Percentiles rank a stretch among this genome's conserved stretches.
phyloP scores from a whole-genome alignment of 2,888 invertebrate species.

The Vanessa cardui region DNA sequence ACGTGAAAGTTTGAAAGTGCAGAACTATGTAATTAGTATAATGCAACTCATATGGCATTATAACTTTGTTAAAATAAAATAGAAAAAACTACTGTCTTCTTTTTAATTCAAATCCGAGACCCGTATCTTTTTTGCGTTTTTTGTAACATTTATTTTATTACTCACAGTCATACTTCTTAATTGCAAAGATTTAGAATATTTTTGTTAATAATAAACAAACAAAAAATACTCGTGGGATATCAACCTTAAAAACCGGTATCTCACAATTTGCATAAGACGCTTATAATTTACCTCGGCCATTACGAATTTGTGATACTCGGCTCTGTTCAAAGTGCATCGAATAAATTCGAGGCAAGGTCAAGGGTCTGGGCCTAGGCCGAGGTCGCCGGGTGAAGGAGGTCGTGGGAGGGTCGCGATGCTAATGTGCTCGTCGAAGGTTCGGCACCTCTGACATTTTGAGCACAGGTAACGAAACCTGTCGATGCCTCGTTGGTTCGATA shows the following conservation, averaged over 20 bases:
- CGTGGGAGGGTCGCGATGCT: slow-evolving; percentile 65
- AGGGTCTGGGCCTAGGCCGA: slow-evolving; percentile 53
- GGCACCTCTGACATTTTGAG: slow-evolving; percentile 63
- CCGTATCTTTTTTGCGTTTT: neutral
- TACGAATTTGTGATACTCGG: slow-evolving; percentile 38
- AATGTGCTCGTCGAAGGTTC: slow-evolving; percentile 68
- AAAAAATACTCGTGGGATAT: slow-evolving; percentile 23
- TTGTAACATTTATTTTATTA: neutral
- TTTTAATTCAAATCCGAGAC: neutral
- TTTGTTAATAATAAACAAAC: slow-evolving; percentile 21
- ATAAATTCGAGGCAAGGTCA: slow-evolving; percentile 51
- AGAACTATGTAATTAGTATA: no score
- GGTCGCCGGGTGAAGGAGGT: slow-evolving; percentile 55
- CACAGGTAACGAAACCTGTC: slow-evolving; percentile 9
- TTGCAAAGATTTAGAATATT: slow-evolving; percentile 5
- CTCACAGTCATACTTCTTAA: slow-evolving; percentile 1
- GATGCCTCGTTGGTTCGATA: slow-evolving; percentile 2
- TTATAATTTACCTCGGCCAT: slow-evolving; percentile 38
- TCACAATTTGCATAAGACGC: slow-evolving; percentile 40
- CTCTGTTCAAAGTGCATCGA: slow-evolving; percentile 44
- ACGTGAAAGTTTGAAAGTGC: no score
- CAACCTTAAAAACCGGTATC: slow-evolving; percentile 34
- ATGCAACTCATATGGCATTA: no score
- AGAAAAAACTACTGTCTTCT: no score
- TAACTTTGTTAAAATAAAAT: no score